Evolutionary conservation across 2,113 vertebrate genomes (phyloP).

Genomic region (Tangachromis dhanisi): DNA sequence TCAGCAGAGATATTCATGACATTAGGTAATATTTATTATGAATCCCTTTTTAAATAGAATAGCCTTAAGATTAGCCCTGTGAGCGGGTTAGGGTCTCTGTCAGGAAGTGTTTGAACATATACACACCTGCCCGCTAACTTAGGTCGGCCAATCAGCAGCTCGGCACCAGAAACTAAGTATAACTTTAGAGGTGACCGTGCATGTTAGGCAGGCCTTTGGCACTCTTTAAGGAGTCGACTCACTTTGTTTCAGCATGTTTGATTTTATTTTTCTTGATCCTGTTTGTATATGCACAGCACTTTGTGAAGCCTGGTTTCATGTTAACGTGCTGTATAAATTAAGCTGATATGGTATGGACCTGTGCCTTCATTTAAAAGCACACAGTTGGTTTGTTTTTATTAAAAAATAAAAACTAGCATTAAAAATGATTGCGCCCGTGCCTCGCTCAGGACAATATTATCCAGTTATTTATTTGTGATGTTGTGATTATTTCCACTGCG

Average conservation of each 20-base stretch:
- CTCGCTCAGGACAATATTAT: background rate
- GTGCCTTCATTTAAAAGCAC: background rate
- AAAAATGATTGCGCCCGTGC: background rate
- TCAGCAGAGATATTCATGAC: background rate
- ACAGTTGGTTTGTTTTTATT: background rate
- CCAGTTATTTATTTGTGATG: background rate
- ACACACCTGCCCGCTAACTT: accelerated
- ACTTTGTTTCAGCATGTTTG: accelerated
- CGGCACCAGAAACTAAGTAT: background rate
- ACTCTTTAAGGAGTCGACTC: background rate
- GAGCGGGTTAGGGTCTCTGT: background rate
- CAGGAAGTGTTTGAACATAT: background rate
- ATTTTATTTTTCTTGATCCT: background rate
- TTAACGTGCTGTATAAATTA: background rate
- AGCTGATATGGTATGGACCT: accelerated
- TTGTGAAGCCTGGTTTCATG: background rate
- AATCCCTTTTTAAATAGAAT: background rate
- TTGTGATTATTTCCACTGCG: background rate
- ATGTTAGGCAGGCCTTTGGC: background rate
- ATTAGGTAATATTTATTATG: accelerated
- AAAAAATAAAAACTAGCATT: background rate
- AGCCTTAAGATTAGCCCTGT: background rate
- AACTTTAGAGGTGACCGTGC: background rate
- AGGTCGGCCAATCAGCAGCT: background rate
- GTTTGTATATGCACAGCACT: background rate